Conservation (phyloP, 2,113 vertebrate genomes). For the Emydura subglobosa region DNA sequence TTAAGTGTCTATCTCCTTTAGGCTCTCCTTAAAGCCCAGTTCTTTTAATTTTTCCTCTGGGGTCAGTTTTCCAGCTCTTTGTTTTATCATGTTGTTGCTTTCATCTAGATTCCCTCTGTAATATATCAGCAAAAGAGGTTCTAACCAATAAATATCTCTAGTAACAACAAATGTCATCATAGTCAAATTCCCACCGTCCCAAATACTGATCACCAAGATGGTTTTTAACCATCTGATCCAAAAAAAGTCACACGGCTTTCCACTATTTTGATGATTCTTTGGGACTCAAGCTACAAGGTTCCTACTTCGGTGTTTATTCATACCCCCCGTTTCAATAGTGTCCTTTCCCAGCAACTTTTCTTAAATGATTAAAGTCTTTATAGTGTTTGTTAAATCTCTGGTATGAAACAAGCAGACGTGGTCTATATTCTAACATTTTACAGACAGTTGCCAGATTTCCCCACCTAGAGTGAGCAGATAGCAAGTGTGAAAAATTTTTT, state of each 20-base stretch:
- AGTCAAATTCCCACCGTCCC: background rate
- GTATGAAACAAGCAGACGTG: background rate
- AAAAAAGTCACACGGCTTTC: background rate
- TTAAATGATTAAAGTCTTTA: background rate
- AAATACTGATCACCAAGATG: background rate
- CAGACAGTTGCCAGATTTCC: conserved; percentile 30
- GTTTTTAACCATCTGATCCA: background rate
- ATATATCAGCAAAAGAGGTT: background rate
- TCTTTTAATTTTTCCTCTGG: background rate
- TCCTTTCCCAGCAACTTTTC: background rate
- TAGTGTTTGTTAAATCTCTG: conserved; percentile 16
- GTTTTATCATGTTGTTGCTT: background rate
- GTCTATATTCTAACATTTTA: background rate
- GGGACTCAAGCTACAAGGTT: background rate
- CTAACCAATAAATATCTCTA: background rate
- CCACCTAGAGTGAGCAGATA: background rate
- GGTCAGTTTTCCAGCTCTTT: background rate
- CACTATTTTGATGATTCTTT: background rate
- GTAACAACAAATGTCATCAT: background rate
- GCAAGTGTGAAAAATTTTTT: background rate
- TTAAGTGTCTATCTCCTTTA: background rate
- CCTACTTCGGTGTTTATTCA: background rate
- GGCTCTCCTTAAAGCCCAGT: background rate
- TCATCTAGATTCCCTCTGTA: background rate
- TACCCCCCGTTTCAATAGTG: background rate